Evolutionary conservation across 2,888 invertebrate genomes (phyloP), one percentile per base, ranked within the genome.

Genomic region (Nemotelus nigrinus): DNA sequence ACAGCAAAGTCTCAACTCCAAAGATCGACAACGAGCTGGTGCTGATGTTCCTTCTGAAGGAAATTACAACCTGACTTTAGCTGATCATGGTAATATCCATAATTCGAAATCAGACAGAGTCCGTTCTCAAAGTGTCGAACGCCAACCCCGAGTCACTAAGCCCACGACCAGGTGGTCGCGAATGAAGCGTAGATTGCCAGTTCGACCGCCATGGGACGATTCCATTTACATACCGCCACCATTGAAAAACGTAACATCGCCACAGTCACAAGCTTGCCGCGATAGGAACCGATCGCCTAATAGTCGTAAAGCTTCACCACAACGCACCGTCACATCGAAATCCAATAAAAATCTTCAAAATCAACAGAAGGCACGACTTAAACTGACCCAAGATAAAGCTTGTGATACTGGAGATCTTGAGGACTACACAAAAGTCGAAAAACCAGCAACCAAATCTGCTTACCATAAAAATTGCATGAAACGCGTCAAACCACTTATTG

Each of bases 191-290:
- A 70, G 47, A 43, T 55, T 43, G 10, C 43, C 70, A 41, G 47
- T 48, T 25, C 74, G 74, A 2, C 74, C 74, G 10, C 74, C 47
- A 48, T 74, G 74, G 74, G 74, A 74, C 41, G 43, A 74, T 50
- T 48, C 74, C 7, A 47, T 74, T 8, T 74, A 74, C n/a, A 8
- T 74, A 10, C 74, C 74, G 6, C 74, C 74, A n/a, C 48, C 74
- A 48, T 3, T 74, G 41, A 47, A 48, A 44, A 3, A 10, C 7
- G 25, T 8, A 3, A 5, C 10, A 45, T 25, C 57, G 0, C 45
- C 44, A 41, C 7, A 39, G 53, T 2, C 2, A 8, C 48, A 48
- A 2, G 53, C 68, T 39, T 8, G 57, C 25, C 39, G 43, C 5
- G 41, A 41, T 3, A 39, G 6, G 4, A 6, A 41, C 7, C 43